Percentiles rank a stretch among this genome's conserved stretches.
These are phyloP conservation scores for Hypocryptadius cinnamomeus DNA, from an alignment of 2,113 vertebrate species.

Conservation along the genomic window DNA sequence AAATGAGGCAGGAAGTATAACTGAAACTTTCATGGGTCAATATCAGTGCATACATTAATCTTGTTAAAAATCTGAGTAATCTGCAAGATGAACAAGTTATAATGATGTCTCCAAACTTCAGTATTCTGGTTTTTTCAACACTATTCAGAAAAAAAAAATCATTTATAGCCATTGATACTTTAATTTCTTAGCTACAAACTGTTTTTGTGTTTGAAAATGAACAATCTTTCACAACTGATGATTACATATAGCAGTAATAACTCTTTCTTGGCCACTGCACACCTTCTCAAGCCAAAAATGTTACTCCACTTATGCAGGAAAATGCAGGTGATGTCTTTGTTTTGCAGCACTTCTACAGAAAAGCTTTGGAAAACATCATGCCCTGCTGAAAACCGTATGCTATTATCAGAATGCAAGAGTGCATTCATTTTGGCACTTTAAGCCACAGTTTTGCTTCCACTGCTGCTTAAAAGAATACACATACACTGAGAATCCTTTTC, in stretches of 20 bases:
- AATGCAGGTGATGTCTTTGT: slow-evolving; percentile 37
- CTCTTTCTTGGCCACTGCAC: neutral
- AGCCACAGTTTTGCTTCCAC: slow-evolving; percentile 17
- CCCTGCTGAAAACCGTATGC: neutral
- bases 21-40: slow-evolving; percentile 36
- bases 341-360: neutral
- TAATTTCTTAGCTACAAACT: neutral
- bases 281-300: neutral
- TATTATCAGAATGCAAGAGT: neutral
- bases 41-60: slow-evolving; percentile 16
- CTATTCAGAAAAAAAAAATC: neutral
- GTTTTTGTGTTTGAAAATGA: neutral
- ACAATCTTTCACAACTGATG: neutral
- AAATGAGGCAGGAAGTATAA: slow-evolving; percentile 27
- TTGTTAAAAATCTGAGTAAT: neutral
- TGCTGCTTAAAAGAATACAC: neutral
- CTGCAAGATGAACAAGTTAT: neutral
- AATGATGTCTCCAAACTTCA: neutral
- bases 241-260: neutral
- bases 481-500: neutral
- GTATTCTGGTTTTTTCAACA: neutral
- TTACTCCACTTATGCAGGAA: neutral
- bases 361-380: neutral
- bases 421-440: slow-evolving; percentile 11
- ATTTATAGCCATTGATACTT: neutral